Evolutionary conservation across 2,113 vertebrate species (phyloP), one percentile per base, ranked within the genome.

Genomic region (Thalassarche chlororhynchos): DNA sequence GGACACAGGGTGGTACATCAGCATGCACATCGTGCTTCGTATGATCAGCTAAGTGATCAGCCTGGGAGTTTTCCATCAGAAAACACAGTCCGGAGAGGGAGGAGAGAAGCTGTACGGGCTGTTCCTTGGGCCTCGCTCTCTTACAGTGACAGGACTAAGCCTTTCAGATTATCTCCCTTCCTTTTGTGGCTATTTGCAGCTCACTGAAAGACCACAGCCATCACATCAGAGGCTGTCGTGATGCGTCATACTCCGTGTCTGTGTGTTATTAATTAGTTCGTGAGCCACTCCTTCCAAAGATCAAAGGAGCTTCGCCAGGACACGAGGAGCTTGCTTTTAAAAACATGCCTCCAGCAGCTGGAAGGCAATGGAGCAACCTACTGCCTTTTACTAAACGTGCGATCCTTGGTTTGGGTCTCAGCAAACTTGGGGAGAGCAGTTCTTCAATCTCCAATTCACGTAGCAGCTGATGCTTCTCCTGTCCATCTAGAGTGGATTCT

Each of bases 311-410:
- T 54, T 51, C 3, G 1, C 62, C n/a, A 51, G 89, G 77, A 68
- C 89, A n/a, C 6, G 9, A 15, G 85, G 52, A n/a, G 68, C 52
- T 49, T 17, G 14, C 68, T 77, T 17, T 58, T 4, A 0, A 2
- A 16, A 21, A 84, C 85, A 81, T 24, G 82, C 89, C 91, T 93
- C 14, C 82, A 36, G 64, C 93, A 93, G 95, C 85, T 93, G 95
- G 17, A 34, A 8, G 90, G 65, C 32, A 1, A 1, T 1, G 61
- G 61, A 42, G 90, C 82, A 14, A 9, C 69, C 51, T 14, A 0
- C 26, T 26, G 75, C 75, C 75, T 68, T 21, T 4, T 36, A 51
- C 68, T 17, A 5, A 18, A 9, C 5, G 0, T 17, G 72, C 8
- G 4, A 5, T 25, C 42, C 84, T 17, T 2, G 83, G 11, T 1